Evolutionary conservation across 2,113 vertebrate genomes (phyloP).

Genomic region (Xyliphius kryptos): DNA sequence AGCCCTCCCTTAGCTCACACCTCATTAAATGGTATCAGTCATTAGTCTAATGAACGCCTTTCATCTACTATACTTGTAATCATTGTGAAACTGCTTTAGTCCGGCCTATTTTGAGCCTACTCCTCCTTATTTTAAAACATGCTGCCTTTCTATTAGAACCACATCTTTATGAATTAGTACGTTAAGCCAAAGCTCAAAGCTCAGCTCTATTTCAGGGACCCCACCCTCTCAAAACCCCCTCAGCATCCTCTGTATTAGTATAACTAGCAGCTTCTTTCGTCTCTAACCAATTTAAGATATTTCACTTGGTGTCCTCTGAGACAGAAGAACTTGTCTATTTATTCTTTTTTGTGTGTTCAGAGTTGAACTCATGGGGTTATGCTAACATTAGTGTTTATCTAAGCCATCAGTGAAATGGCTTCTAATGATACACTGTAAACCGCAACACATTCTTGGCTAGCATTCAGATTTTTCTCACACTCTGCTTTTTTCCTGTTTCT

Average conservation of each 20-base stretch:
- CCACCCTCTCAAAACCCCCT: not conserved
- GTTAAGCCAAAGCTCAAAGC: not conserved
- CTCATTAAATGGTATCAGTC: slow-evolving; percentile 17
- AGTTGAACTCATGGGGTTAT: slow-evolving; percentile 36
- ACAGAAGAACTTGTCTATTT: too few relatives aligned
- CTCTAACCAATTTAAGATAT: too few relatives aligned
- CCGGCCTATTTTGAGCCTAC: slow-evolving; percentile 2
- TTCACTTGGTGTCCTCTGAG: too few relatives aligned
- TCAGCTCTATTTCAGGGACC: not conserved
- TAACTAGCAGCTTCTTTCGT: too few relatives aligned
- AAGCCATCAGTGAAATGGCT: slow-evolving; percentile 42
- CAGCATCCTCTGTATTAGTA: too few relatives aligned
- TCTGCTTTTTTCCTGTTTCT: not conserved
- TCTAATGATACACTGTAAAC: slow-evolving; percentile 47
- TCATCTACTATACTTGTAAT: not conserved
- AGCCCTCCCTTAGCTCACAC: slow-evolving; percentile 17
- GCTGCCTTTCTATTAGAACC: slow-evolving; percentile 6
- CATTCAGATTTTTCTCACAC: slow-evolving; percentile 24
- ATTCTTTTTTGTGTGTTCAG: slow-evolving; percentile 22
- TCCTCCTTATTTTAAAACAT: slow-evolving; percentile 4
- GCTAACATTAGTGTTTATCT: slow-evolving; percentile 46
- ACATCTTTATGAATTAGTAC: slow-evolving; percentile 1
- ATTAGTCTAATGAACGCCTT: slow-evolving; percentile 18
- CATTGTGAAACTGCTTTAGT: slow-evolving; percentile 14
- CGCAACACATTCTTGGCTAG: slow-evolving; percentile 40